Conservation (phyloP, 1,140 invertebrate species). For the Andrena cerasifolii region DNA sequence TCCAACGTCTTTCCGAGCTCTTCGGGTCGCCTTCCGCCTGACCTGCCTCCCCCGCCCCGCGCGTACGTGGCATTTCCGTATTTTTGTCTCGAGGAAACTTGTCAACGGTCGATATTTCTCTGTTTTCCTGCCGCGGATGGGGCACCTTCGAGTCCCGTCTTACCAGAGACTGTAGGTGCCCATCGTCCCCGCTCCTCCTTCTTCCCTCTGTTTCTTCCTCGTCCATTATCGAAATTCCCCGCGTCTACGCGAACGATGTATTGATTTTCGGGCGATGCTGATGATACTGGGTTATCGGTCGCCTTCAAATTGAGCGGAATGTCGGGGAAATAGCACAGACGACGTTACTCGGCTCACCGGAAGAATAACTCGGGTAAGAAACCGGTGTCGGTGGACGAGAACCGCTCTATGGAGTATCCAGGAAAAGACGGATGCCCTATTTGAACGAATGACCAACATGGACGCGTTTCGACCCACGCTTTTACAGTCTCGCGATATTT, state of each 20-base stretch:
- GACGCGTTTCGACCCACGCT: slow-evolving; percentile 36
- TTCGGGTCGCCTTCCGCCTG: not conserved
- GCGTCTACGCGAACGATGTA: not conserved
- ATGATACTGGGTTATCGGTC: slow-evolving; percentile 40
- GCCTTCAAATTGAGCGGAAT: slow-evolving; percentile 60
- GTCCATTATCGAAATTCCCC: not conserved
- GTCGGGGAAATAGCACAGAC: slow-evolving; percentile 47
- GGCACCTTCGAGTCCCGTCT: not conserved
- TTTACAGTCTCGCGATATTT: slow-evolving; percentile 41
- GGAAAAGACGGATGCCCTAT: slow-evolving; percentile 34
- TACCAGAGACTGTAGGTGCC: no score
- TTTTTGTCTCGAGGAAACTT: not conserved
- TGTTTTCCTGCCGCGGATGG: not conserved
- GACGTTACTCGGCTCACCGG: slow-evolving; percentile 37
- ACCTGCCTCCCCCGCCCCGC: no score
- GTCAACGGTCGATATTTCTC: not conserved
- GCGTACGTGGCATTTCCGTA: not conserved
- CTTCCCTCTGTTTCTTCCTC: not conserved
- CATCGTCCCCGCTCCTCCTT: no score
- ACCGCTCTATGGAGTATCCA: slow-evolving; percentile 25
- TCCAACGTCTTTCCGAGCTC: slow-evolving; percentile 19
- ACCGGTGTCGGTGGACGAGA: not conserved
- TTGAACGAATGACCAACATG: slow-evolving; percentile 27
- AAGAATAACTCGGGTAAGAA: slow-evolving; percentile 12
- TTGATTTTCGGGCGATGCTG: slow-evolving; percentile 20